Percentiles rank a stretch among this genome's conserved stretches.
Conservation (phyloP, 2,113 vertebrate genomes). For the Chinchilla lanigera region DNA sequence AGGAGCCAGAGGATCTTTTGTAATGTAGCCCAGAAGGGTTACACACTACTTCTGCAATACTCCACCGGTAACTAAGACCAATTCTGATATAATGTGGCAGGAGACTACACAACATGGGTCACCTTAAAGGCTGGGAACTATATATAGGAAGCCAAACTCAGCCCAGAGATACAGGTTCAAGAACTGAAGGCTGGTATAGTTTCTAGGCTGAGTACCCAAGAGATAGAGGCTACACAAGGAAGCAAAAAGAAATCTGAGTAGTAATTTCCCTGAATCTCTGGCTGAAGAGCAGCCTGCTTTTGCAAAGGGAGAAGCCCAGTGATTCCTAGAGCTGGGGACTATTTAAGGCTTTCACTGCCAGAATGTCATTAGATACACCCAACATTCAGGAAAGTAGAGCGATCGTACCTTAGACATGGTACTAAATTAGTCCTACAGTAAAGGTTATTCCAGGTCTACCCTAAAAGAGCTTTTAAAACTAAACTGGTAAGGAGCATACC, state of each 20-base stretch:
- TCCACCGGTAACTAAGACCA: neutral
- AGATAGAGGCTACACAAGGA: neutral
- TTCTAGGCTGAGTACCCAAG: neutral
- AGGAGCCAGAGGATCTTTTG: neutral
- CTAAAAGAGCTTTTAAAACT: conserved; percentile 18
- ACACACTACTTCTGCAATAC: neutral
- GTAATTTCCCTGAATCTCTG: neutral
- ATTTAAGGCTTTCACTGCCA: neutral
- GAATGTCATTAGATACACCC: neutral
- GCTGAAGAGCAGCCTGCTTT: neutral
- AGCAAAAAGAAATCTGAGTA: neutral
- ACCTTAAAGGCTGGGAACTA: neutral
- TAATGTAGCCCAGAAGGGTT: neutral
- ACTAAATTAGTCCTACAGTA: neutral
- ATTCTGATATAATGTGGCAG: neutral
- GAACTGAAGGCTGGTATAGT: neutral
- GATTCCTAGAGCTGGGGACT: neutral
- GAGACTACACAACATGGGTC: neutral
- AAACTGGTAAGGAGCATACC: neutral
- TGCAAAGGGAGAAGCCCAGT: neutral
- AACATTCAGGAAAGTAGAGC: neutral
- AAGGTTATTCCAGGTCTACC: neutral
- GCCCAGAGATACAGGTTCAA: neutral
- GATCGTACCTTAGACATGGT: neutral
- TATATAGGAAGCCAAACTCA: neutral